Conservation (phyloP, 23 tunicate genomes). For the Corella eumyota region DNA sequence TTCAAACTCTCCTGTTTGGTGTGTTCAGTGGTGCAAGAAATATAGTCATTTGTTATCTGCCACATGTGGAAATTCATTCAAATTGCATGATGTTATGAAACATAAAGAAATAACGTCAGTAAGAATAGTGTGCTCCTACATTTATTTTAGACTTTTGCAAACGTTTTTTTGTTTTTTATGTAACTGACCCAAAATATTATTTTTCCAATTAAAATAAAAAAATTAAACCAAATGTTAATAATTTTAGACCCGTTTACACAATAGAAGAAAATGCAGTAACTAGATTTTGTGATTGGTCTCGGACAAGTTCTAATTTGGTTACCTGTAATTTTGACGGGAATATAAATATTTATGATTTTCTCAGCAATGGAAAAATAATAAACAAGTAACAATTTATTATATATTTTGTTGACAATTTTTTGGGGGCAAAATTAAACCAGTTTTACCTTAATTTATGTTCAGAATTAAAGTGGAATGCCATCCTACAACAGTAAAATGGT, state of each 20-base stretch:
- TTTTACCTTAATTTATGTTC: no score
- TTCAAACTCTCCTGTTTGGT: constrained; percentile 50
- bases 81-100: constrained; percentile 55
- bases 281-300: constrained; percentile 70
- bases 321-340: constrained; percentile 37
- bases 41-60: constrained; percentile 63
- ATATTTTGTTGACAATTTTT: constrained; percentile 1
- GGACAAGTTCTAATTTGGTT: constrained; percentile 40
- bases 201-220: not conserved
- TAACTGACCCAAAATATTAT: no score
- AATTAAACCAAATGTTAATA: not conserved
- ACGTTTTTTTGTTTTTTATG: no score
- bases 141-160: no score
- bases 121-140: not conserved
- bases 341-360: constrained; percentile 38
- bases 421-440: no score
- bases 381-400: constrained; percentile 6
- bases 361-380: constrained; percentile 28
- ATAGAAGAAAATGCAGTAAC: no score
- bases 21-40: constrained; percentile 61
- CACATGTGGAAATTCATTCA: constrained; percentile 26
- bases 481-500: constrained; percentile 43
- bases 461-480: constrained; percentile 30
- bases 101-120: constrained; percentile 26
- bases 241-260: constrained; percentile 23